Evolutionary conservation across 2,113 vertebrate genomes (phyloP).

Genomic region (Lanius collurio): DNA sequence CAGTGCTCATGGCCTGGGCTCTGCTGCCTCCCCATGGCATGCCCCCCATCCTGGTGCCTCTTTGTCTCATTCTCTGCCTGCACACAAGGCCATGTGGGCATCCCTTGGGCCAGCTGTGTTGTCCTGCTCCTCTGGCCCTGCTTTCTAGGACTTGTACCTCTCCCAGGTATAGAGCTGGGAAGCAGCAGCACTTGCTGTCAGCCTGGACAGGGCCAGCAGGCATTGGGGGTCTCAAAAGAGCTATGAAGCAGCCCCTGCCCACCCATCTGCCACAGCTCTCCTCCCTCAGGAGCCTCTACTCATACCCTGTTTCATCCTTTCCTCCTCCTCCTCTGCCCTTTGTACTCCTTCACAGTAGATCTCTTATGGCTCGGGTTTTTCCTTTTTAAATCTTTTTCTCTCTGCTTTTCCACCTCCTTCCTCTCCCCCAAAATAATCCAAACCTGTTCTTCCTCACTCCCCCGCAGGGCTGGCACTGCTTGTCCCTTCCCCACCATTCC

Average conservation of each 20-base stretch:
- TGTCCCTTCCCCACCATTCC: neutral
- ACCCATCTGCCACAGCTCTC: neutral
- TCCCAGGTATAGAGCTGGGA: neutral
- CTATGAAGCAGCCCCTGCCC: neutral
- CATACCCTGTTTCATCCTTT: neutral
- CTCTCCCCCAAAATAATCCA: neutral
- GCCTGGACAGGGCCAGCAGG: neutral
- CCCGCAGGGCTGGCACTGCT: neutral
- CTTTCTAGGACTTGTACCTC: neutral
- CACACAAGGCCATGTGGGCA: fast-evolving
- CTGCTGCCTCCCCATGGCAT: slow-evolving; percentile 14
- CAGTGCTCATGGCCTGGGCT: neutral
- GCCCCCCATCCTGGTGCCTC: neutral
- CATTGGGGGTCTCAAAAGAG: neutral
- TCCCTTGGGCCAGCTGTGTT: neutral
- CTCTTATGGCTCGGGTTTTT: neutral
- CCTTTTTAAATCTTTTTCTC: neutral
- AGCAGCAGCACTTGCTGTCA: neutral
- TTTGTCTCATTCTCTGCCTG: neutral
- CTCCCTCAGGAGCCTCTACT: neutral
- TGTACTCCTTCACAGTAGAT: neutral
- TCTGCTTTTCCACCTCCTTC: neutral
- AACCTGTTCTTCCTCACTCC: neutral
- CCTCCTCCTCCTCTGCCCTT: neutral
- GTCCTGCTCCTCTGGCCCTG: neutral